phyloP scores from a whole-genome alignment of 1,140 invertebrate species.

The Latrodectus geometricus region DNA sequence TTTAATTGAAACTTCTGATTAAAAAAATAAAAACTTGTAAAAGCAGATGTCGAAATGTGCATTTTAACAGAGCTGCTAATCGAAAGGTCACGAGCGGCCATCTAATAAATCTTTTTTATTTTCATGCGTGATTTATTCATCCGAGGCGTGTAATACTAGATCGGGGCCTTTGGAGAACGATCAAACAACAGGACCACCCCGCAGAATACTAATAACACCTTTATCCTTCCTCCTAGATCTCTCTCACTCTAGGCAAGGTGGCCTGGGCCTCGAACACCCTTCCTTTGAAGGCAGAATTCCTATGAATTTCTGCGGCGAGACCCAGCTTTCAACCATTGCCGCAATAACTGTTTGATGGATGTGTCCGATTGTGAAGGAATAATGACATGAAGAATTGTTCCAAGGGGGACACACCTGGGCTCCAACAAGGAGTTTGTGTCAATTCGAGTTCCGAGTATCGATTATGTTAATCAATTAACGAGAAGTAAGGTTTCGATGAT shows the following conservation, averaged over 20 bases:
- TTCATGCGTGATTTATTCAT: constrained; percentile 52
- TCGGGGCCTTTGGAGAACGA: constrained; percentile 11
- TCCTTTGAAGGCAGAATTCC: background rate
- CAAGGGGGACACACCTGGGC: background rate
- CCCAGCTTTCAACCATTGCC: no score
- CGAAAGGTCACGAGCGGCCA: background rate
- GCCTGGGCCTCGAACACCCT: background rate
- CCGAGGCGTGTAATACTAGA: constrained; percentile 25
- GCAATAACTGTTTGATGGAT: background rate
- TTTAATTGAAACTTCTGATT: no score
- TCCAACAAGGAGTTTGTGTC: background rate
- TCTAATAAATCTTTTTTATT: constrained; percentile 23
- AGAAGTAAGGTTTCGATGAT: no score
- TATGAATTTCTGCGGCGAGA: no score
- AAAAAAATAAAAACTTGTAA: no score
- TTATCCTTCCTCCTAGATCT: background rate
- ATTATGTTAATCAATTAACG: background rate
- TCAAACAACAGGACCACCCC: constrained; percentile 34
- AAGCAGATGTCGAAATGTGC: no score
- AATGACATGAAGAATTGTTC: background rate
- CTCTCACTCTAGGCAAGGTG: background rate
- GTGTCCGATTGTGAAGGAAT: background rate
- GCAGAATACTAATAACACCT: constrained; percentile 48
- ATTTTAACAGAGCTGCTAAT: no score
- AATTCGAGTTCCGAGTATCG: background rate